Evolutionary conservation across 2,888 invertebrate species (phyloP).

Genomic region (Palloptera scutellata): DNA sequence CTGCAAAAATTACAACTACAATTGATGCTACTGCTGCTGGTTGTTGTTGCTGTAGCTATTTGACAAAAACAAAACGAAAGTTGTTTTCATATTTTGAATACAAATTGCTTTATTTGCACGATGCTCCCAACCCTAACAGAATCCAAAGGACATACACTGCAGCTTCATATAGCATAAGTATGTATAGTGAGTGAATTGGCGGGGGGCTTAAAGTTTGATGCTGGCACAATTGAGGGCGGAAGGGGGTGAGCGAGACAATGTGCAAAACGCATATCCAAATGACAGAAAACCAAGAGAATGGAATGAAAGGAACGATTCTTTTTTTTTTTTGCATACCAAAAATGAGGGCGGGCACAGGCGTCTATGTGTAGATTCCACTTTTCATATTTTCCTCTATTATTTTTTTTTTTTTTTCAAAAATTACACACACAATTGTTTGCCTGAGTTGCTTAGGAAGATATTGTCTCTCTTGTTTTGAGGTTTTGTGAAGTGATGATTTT

Average conservation of each 20-base stretch:
- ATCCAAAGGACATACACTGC: conserved; percentile 1
- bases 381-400: conserved; percentile 14
- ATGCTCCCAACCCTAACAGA: not conserved
- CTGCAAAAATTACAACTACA: conserved; percentile 13
- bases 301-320: conserved; percentile 25
- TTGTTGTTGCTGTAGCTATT: conserved; percentile 25
- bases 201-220: not conserved
- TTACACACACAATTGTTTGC: not conserved
- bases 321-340: conserved; percentile 37
- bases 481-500: conserved; percentile 22
- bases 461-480: conserved; percentile 17
- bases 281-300: not conserved
- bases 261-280: not conserved
- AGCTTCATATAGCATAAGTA: not conserved
- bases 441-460: no score
- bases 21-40: conserved; percentile 5
- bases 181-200: not conserved
- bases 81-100: conserved; percentile 63
- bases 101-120: conserved; percentile 60
- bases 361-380: not conserved
- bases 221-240: not conserved
- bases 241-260: not conserved
- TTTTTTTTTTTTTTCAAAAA: conserved; percentile 28
- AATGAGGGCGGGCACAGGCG: conserved; percentile 20
- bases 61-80: conserved; percentile 41